Percentiles rank a stretch among this genome's conserved stretches.
Evolutionary conservation across 2,888 invertebrate species (phyloP).

Genomic region (Xestoiulus laeticollis): DNA sequence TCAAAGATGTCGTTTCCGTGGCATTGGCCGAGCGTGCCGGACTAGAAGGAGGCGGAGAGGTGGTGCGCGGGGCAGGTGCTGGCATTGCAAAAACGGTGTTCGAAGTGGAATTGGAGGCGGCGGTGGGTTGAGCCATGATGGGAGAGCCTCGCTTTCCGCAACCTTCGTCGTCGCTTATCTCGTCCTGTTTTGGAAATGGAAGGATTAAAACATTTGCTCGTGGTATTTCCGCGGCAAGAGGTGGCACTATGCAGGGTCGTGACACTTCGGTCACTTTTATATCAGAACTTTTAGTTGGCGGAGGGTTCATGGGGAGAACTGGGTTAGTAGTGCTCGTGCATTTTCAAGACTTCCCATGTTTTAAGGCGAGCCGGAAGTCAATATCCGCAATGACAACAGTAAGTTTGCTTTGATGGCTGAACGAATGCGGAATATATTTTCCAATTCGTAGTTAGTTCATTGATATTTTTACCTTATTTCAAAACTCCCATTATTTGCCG

Average conservation of each 20-base stretch:
- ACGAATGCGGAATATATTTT: too few relatives aligned
- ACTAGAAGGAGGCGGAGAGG: slow-evolving; percentile 57
- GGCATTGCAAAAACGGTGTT: slow-evolving; percentile 73
- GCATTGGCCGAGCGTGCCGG: slow-evolving; percentile 63
- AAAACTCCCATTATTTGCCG: too few relatives aligned
- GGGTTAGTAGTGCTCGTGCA: neutral
- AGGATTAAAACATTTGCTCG: neutral
- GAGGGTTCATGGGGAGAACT: neutral
- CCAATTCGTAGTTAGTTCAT: too few relatives aligned
- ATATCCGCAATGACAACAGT: too few relatives aligned
- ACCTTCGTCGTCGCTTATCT: slow-evolving; percentile 61
- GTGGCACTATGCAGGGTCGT: neutral
- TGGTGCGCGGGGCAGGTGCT: slow-evolving; percentile 60
- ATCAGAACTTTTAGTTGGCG: neutral
- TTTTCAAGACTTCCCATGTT: neutral
- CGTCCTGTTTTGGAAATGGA: slow-evolving; percentile 53
- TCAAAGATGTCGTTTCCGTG: slow-evolving; percentile 75
- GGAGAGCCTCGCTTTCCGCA: slow-evolving; percentile 65
- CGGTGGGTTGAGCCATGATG: slow-evolving; percentile 66
- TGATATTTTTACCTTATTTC: too few relatives aligned
- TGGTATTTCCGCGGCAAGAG: neutral
- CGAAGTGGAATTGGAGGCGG: slow-evolving; percentile 39
- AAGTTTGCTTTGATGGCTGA: too few relatives aligned
- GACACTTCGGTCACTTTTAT: neutral
- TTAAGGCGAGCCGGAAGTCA: neutral